These are phyloP conservation scores for Phengaris arion DNA, from an alignment of 2,888 invertebrate species.

Conservation along the genomic window DNA sequence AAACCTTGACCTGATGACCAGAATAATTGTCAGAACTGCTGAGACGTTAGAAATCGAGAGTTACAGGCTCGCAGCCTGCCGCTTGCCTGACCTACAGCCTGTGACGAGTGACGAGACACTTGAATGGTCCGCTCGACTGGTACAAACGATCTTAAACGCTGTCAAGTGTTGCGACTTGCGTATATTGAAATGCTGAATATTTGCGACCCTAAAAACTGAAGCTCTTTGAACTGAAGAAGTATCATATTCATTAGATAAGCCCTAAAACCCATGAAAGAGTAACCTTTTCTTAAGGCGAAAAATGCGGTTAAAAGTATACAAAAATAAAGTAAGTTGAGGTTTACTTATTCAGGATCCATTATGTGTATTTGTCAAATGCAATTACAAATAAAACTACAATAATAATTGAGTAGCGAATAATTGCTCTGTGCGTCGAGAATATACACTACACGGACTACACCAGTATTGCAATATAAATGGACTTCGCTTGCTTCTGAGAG, in stretches of 20 bases:
- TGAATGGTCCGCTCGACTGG: not conserved
- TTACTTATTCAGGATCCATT: too few species aligned
- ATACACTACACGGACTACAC: not conserved
- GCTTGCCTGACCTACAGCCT: not conserved
- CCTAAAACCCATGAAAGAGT: too few species aligned
- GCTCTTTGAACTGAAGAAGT: too few species aligned
- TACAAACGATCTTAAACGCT: not conserved
- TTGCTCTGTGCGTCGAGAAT: not conserved
- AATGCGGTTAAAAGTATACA: too few species aligned
- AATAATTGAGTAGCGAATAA: not conserved
- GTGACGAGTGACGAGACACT: not conserved
- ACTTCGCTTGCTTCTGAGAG: not conserved
- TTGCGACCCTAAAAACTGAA: too few species aligned
- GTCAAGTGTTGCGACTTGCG: not conserved
- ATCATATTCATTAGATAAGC: too few species aligned
- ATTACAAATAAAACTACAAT: not conserved
- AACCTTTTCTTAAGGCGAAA: too few species aligned
- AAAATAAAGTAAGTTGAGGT: too few species aligned
- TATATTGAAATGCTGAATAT: too few species aligned
- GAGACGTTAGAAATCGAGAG: slow-evolving; percentile 2
- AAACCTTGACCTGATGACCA: slow-evolving; percentile 13
- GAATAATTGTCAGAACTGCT: slow-evolving; percentile 5
- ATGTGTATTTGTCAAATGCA: too few species aligned
- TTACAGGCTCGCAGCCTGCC: not conserved
- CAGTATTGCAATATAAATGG: not conserved